Base-by-base conservation (phyloP, 2,888 invertebrate genomes). In the Brenthis daphne region DNA sequence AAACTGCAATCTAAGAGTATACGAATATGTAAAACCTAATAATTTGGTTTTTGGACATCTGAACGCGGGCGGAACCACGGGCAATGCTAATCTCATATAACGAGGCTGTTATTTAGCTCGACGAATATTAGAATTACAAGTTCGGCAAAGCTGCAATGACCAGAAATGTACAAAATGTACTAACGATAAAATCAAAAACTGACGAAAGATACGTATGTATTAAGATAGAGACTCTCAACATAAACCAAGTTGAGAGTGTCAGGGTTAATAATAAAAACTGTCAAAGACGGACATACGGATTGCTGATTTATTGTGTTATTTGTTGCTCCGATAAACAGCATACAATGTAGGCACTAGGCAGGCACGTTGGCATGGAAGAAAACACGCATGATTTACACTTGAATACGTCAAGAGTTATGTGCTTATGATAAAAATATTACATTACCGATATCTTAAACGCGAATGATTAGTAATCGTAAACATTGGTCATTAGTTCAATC, bases 281-380 rank as follows among this genome's bases (percentile, higher is more conserved):
- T 61, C 65, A 51, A 65, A 60, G 48, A 53, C 61, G 65, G 60
- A 60, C 54, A 43, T 53, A 61, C 64, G 53, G 50, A 63, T 53
- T 33, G 48, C 57, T 65, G 57, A 74, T 75, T 76, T 73, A 76
- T 75, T 69, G 61, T 55, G 51, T 54, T 63, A 63, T 70, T 74
- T 76, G 73, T 75, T 75, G 72, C 69, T 69, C 57, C 56, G 71
- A 72, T 76, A 74, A 69, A 29, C 47, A 68, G 14, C 65, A 57
- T 74, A 71, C 65, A 74, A 51, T 65, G 65, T 43, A 57, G 29
- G 12, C n/a, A 37, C 37, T 43, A 43, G 37, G 37, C 37, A 43
- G 37, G 57, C 60, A 57, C 29, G 48, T 57, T 57, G 54, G 47
- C 12, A 50, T 66, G 64, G 57, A 64, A 68, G 71, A 71, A 68